These are phyloP conservation scores for Penelope pileata DNA, from an alignment of 2,113 vertebrate species.

Conservation along the genomic window DNA sequence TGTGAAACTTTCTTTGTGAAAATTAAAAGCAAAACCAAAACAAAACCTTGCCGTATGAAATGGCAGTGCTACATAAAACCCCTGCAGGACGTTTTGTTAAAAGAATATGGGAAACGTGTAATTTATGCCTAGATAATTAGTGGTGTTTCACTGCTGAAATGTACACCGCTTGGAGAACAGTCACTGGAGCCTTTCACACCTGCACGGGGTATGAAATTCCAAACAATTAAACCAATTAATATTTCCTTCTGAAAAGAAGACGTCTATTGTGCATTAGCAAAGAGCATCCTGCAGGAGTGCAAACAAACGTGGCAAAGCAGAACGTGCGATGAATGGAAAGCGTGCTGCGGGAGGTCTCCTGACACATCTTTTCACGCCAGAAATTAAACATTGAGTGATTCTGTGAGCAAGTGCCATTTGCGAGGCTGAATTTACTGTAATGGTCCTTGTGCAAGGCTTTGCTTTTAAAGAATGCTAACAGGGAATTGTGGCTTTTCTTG, in stretches of 20 bases:
- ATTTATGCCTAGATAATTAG: slow-evolving; percentile 51
- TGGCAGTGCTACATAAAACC: background rate
- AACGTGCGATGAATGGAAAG: background rate
- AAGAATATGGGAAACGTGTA: background rate
- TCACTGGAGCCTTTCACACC: slow-evolving; percentile 39
- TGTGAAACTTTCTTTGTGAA: background rate
- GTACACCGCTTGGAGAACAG: slow-evolving; percentile 19
- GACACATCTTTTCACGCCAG: background rate
- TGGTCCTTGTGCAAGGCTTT: background rate
- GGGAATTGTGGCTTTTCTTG: background rate
- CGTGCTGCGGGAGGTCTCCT: background rate
- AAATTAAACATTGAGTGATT: background rate
- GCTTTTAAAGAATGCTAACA: background rate
- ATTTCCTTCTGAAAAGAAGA: background rate
- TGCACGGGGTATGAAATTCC: slow-evolving; percentile 53
- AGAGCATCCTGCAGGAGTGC: background rate
- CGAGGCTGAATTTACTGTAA: background rate
- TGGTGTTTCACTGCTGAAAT: slow-evolving; percentile 52
- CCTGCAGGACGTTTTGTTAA: background rate
- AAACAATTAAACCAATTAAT: slow-evolving; percentile 43
- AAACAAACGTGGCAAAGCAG: background rate
- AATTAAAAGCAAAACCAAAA: background rate
- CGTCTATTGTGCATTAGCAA: background rate
- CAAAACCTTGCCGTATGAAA: background rate
- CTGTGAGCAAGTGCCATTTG: background rate